Percentiles rank a stretch among this genome's conserved stretches.
These are phyloP conservation scores for Lapara coniferarum DNA, from an alignment of 2,888 invertebrate genomes.

Conservation along the genomic window DNA sequence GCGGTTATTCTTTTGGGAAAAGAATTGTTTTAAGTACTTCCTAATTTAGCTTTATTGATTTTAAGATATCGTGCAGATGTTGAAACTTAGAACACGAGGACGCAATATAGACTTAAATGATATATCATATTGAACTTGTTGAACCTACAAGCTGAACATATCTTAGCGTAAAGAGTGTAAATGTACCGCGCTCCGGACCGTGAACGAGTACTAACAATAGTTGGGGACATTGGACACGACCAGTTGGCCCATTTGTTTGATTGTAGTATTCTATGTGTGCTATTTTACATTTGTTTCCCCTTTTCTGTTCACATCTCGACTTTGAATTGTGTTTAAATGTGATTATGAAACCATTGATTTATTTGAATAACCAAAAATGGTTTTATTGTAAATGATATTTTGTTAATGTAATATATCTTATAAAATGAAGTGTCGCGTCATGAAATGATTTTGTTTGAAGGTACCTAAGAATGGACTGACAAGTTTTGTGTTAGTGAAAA, in stretches of 20 bases:
- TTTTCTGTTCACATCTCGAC: constrained; percentile 43
- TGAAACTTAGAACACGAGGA: constrained; percentile 26
- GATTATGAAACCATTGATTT: constrained; percentile 80
- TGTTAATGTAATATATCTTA: constrained; percentile 52
- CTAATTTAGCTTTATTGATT: constrained; percentile 63
- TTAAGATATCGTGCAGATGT: constrained; percentile 42
- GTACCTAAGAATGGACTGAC: constrained; percentile 65
- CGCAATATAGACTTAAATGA: constrained; percentile 15
- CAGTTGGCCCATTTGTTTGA: neutral
- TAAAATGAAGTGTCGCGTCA: constrained; percentile 25
- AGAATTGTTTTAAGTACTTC: constrained; percentile 75
- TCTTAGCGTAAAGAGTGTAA: constrained; percentile 17
- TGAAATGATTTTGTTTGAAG: constrained; percentile 29
- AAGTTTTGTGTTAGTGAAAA: constrained; percentile 54
- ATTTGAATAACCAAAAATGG: constrained; percentile 66
- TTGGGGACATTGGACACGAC: neutral
- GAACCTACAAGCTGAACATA: constrained; percentile 16
- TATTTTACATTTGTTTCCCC: constrained; percentile 26
- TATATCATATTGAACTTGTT: constrained; percentile 11
- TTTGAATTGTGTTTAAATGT: constrained; percentile 60
- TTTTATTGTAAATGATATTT: constrained; percentile 59
- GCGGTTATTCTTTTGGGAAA: constrained; percentile 81
- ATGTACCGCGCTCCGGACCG: neutral
- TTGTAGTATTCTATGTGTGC: constrained; percentile 19
- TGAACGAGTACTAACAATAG: neutral